Evolutionary conservation across 1,140 invertebrate species (phyloP).

Genomic region (Dreissena rostriformis): DNA sequence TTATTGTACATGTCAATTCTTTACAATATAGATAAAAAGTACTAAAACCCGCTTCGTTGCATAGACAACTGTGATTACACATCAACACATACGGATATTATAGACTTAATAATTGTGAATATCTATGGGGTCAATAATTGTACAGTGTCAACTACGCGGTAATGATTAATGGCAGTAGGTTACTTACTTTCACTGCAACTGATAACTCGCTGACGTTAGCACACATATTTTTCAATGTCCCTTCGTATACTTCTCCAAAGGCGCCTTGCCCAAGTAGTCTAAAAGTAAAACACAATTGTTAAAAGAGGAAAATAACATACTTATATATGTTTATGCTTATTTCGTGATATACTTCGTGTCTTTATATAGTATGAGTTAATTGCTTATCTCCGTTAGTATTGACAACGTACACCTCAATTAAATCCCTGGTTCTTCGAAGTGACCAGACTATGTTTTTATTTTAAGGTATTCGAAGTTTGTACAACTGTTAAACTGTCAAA

Average conservation of each 20-base stretch:
- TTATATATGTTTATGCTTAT: background rate
- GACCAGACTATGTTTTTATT: too few relatives aligned
- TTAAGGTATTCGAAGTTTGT: too few relatives aligned
- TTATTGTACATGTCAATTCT: background rate
- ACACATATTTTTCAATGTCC: slow-evolving; percentile 43
- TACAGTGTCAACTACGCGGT: too few relatives aligned
- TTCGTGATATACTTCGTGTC: too few relatives aligned
- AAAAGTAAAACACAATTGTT: too few relatives aligned
- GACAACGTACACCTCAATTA: too few relatives aligned
- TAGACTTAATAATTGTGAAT: background rate
- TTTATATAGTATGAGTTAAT: too few relatives aligned
- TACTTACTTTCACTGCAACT: slow-evolving; percentile 51
- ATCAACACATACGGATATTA: background rate
- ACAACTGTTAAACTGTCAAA: too few relatives aligned
- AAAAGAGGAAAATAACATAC: too few relatives aligned
- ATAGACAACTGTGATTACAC: background rate
- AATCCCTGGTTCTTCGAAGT: too few relatives aligned
- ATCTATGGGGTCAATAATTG: too few relatives aligned
- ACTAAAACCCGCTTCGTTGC: background rate
- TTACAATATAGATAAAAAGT: background rate
- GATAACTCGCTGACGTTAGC: slow-evolving; percentile 40
- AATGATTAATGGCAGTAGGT: background rate
- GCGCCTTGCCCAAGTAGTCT: slow-evolving; percentile 54
- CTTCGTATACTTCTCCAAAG: slow-evolving; percentile 56
- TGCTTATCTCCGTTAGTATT: too few relatives aligned